These are phyloP conservation scores for Cirrhinus mrigala DNA, from an alignment of 2,797 vertebrate genomes.

Conservation along the genomic window DNA sequence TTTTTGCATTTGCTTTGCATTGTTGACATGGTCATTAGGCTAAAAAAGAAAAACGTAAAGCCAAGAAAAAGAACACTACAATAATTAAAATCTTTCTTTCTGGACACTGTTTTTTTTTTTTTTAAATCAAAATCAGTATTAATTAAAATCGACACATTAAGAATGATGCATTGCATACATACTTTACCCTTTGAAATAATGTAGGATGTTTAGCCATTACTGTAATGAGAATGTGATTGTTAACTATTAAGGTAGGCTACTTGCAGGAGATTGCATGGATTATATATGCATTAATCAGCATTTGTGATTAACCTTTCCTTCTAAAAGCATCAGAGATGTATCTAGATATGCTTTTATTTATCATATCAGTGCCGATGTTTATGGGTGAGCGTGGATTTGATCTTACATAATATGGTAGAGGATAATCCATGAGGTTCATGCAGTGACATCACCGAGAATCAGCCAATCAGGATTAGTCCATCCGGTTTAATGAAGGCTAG, in stretches of 20 bases:
- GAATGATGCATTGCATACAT: neutral
- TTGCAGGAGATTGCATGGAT: constrained; percentile 66
- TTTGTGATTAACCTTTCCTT: constrained; percentile 32
- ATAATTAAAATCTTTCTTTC: neutral
- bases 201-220: neutral
- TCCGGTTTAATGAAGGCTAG: constrained; percentile 2
- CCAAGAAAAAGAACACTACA: neutral
- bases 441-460: constrained; percentile 43
- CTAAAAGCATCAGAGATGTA: constrained; percentile 8
- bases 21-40: neutral
- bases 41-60: neutral
- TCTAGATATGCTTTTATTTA: constrained; percentile 40
- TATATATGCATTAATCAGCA: constrained; percentile 60
- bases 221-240: constrained; percentile 28
- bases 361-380: constrained; percentile 62
- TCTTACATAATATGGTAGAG: constrained; percentile 68
- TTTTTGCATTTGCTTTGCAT: neutral
- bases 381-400: constrained; percentile 56
- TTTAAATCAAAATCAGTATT: neutral
- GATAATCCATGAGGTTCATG: constrained; percentile 44
- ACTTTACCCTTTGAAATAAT: neutral
- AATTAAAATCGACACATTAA: neutral
- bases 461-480: constrained; percentile 37
- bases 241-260: neutral
- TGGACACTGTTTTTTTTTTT: neutral